These are phyloP conservation scores for Manduca sexta DNA, from an alignment of 1,140 invertebrate species.

Conservation along the genomic window DNA sequence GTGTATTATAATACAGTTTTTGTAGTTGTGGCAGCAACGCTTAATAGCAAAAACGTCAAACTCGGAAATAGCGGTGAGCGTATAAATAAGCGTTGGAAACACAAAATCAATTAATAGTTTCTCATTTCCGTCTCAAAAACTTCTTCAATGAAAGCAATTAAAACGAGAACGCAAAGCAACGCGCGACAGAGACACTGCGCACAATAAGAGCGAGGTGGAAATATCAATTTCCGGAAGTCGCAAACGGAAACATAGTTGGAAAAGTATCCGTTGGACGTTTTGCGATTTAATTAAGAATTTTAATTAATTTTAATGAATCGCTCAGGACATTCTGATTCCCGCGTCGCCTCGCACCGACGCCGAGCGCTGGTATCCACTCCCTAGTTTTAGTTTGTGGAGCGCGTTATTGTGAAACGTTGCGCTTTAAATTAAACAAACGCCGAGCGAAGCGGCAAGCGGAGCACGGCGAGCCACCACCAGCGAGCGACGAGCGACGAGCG, in stretches of 20 bases:
- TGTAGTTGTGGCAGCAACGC: too few relatives aligned
- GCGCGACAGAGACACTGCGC: neutral
- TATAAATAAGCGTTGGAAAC: too few relatives aligned
- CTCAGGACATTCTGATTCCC: slow-evolving; percentile 4
- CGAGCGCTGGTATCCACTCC: neutral
- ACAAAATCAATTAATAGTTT: too few relatives aligned
- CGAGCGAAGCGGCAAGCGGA: too few relatives aligned
- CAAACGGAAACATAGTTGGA: slow-evolving; percentile 8
- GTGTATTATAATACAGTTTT: too few relatives aligned
- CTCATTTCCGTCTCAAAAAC: too few relatives aligned
- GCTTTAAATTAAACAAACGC: slow-evolving; percentile 4
- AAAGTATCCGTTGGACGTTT: slow-evolving; percentile 8
- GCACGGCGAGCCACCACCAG: neutral
- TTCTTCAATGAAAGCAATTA: too few relatives aligned
- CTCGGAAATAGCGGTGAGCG: too few relatives aligned
- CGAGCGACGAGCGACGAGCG: too few relatives aligned
- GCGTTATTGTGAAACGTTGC: slow-evolving; percentile 2
- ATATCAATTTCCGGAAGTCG: slow-evolving; percentile 1
- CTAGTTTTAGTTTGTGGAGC: slow-evolving; percentile 1
- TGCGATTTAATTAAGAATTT: slow-evolving; percentile 17
- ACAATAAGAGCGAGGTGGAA: neutral
- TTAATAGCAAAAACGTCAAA: too few relatives aligned
- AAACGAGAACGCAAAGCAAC: too few relatives aligned
- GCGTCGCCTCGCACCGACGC: neutral
- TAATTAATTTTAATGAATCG: slow-evolving; percentile 11